Conservation (phyloP, 2,888 invertebrate species). For the Xestia rhomboidea region DNA sequence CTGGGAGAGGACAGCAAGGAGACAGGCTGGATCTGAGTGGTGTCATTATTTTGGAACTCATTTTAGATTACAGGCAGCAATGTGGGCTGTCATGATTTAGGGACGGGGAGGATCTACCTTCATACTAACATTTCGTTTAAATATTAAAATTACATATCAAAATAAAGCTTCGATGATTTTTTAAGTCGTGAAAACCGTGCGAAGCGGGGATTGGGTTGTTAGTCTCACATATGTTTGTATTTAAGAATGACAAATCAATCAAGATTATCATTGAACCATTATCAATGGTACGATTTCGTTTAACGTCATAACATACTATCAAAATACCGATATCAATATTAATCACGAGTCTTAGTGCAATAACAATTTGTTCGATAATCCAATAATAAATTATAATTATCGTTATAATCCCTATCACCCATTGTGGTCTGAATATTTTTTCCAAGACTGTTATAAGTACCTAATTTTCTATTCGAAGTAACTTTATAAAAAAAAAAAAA, state of each 20-base stretch:
- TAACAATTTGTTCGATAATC: slow-evolving; percentile 21
- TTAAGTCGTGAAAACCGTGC: not conserved
- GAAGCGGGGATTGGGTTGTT: not conserved
- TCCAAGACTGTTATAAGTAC: not conserved
- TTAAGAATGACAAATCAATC: slow-evolving; percentile 9
- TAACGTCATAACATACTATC: slow-evolving; percentile 28
- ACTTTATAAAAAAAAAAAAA: not conserved
- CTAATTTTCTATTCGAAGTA: not conserved
- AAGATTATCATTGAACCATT: slow-evolving; percentile 1
- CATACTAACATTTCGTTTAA: not conserved
- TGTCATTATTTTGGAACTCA: too few relatives aligned
- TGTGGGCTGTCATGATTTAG: too few relatives aligned
- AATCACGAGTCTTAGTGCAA: not conserved
- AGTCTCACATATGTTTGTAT: not conserved
- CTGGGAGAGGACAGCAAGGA: too few relatives aligned
- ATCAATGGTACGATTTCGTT: slow-evolving; percentile 22
- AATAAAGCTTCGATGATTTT: not conserved
- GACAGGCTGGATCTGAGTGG: too few relatives aligned
- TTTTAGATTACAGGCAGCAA: too few relatives aligned
- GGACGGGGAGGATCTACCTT: too few relatives aligned
- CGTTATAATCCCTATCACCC: not conserved
- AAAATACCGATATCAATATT: slow-evolving; percentile 11
- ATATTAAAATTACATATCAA: not conserved
- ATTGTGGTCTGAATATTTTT: slow-evolving; percentile 5
- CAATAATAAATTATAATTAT: slow-evolving; percentile 14